Evolutionary conservation across 2,113 vertebrate genomes (phyloP), one percentile per base, ranked within the genome.

Genomic region (Saimiri boliviensis): DNA sequence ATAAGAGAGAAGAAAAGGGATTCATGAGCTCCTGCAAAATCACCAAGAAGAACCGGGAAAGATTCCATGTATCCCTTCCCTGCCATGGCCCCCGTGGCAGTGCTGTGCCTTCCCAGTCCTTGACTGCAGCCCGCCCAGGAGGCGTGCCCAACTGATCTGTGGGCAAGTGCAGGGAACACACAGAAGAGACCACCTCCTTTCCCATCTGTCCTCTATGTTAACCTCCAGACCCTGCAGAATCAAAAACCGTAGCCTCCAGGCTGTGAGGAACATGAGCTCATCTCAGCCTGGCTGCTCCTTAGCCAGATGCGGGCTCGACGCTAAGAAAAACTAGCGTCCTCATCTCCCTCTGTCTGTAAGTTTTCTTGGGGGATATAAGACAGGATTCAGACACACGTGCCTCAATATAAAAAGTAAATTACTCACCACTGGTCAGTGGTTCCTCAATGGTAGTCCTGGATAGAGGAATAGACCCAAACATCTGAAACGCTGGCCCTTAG

Each of bases 101-200:
- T 35, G 9, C 2, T 27, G 17, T 70, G 63, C 83, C 52, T 0
- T 47, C n/a, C 71, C 73, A 25, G 12, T 71, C 82, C 60, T 40
- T 8, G 19, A 13, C 60, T 11, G 49, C 35, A 35, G 20, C 27
- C 40, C 47, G 25, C 13, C 27, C 13, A 32, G 0, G 2, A 35
- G 8, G 37, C 27, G 25, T 2, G 19, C 27, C 4, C 2, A 0
- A 7, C 37, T 83, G 37, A 17, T 8, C 25, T 1, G 1, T 8
- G 1, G 32, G 58, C 37, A 71, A 37, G 82, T 14, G 9, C 3
- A 17, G 32, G 17, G 35, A 13, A 42, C 14, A 6, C n/a, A 20
- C 2, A 0, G 35, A 63, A 7, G 17, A 21, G 42, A 49, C 49
- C 66, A 9, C 8, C 8, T 12, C 21, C 4, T 10, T 4, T 9